phyloP scores from a whole-genome alignment of 2,797 vertebrate genomes.

The Notolepis coatsorum region DNA sequence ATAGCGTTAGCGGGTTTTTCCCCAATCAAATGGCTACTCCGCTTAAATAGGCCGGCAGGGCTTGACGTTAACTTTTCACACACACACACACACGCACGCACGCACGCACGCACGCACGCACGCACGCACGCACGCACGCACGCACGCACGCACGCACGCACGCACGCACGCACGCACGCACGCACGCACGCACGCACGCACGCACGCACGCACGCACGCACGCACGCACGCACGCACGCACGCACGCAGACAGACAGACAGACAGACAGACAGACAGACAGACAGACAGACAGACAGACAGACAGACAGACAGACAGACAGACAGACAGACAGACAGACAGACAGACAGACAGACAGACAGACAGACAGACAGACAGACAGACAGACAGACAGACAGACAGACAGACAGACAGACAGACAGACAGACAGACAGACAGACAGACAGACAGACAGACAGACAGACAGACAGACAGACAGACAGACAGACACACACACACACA shows the following conservation, averaged over 20 bases:
- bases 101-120: too few relatives aligned
- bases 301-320: conserved; percentile 36
- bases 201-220: background rate
- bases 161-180: conserved; percentile 21
- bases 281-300: conserved; percentile 31
- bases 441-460: conserved; percentile 45
- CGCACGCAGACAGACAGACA: conserved; percentile 39
- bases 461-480: conserved; percentile 30
- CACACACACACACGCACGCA: conserved; percentile 2
- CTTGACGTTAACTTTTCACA: too few relatives aligned
- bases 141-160: too few relatives aligned
- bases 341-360: conserved; percentile 19
- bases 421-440: conserved; percentile 46
- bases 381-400: conserved; percentile 2
- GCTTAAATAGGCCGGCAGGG: too few relatives aligned
- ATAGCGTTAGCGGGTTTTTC: too few relatives aligned
- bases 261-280: conserved; percentile 1
- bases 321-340: conserved; percentile 39
- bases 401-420: conserved; percentile 7
- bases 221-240: too few relatives aligned
- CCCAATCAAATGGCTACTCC: too few relatives aligned
- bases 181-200: conserved; percentile 3
- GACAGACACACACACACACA: conserved; percentile 3
- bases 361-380: too few relatives aligned
- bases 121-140: conserved; percentile 17